Percentiles rank a stretch among this genome's conserved stretches.
These are phyloP conservation scores for Cotesia typhae DNA, from an alignment of 1,140 invertebrate species.

Conservation along the genomic window DNA sequence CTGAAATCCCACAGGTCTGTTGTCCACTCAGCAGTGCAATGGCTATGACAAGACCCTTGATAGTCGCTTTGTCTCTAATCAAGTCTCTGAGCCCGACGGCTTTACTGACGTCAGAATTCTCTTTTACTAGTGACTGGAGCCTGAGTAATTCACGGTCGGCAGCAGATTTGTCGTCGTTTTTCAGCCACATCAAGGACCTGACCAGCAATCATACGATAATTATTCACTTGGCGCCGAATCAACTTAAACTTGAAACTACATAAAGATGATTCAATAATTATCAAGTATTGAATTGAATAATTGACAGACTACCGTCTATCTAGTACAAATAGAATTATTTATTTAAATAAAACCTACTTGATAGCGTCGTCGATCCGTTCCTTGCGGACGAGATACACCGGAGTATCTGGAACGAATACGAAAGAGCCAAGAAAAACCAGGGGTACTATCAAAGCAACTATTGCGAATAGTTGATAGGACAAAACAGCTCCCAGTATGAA, in stretches of 20 bases:
- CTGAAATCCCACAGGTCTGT: constrained; percentile 60
- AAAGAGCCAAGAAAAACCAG: constrained; percentile 62
- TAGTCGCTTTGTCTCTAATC: constrained; percentile 53
- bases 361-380: constrained; percentile 53
- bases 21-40: constrained; percentile 60
- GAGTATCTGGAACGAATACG: constrained; percentile 71
- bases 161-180: constrained; percentile 61
- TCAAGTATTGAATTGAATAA: not conserved
- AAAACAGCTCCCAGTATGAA: constrained; percentile 68
- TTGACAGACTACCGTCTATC: not conserved
- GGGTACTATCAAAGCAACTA: constrained; percentile 59
- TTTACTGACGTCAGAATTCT: constrained; percentile 34
- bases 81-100: constrained; percentile 47
- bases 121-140: constrained; percentile 50
- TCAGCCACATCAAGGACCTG: constrained; percentile 66
- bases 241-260: constrained; percentile 18
- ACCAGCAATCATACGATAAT: constrained; percentile 13
- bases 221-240: constrained; percentile 23
- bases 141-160: constrained; percentile 50
- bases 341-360: constrained; percentile 48
- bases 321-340: not conserved
- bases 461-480: constrained; percentile 63
- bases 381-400: constrained; percentile 60
- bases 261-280: constrained; percentile 25
- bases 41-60: constrained; percentile 61